phyloP scores from a whole-genome alignment of 1,140 invertebrate species.

The Laupala kohalensis region DNA sequence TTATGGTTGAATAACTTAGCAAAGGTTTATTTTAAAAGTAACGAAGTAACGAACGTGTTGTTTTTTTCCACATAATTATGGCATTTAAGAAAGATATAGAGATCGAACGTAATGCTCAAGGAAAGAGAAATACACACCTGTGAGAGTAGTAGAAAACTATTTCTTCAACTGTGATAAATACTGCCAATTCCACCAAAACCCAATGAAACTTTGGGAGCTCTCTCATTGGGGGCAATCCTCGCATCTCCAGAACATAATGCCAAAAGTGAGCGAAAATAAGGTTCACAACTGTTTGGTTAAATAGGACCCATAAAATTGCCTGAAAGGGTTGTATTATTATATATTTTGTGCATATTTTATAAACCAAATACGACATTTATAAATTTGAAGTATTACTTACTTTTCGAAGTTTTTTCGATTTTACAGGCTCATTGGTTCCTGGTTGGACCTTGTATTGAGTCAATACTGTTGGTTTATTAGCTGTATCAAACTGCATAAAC shows the following conservation, averaged over 20 bases:
- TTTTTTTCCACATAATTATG: too few relatives aligned
- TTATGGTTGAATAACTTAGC: too few relatives aligned
- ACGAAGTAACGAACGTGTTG: too few relatives aligned
- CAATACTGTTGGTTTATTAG: constrained; percentile 49
- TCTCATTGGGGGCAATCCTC: constrained; percentile 49
- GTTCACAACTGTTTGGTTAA: constrained; percentile 65
- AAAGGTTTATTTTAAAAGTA: too few relatives aligned
- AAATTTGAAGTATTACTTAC: constrained; percentile 25
- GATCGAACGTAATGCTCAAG: too few relatives aligned
- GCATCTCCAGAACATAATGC: constrained; percentile 49
- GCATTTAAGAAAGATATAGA: too few relatives aligned
- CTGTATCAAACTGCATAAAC: too few relatives aligned
- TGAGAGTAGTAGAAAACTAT: constrained; percentile 79
- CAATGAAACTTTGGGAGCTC: constrained; percentile 71
- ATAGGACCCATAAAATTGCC: constrained; percentile 55
- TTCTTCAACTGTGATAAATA: constrained; percentile 70
- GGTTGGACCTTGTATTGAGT: constrained; percentile 70
- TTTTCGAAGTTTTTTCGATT: constrained; percentile 41
- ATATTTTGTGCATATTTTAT: background rate
- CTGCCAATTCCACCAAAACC: constrained; percentile 61
- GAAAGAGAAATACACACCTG: constrained; percentile 34
- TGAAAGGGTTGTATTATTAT: constrained; percentile 18
- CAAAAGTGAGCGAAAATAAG: constrained; percentile 48
- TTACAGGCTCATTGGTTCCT: constrained; percentile 63
- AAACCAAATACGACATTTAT: background rate